Base-by-base conservation (phyloP, 1,140 invertebrate genomes). In the Caenorhabditis latens region DNA sequence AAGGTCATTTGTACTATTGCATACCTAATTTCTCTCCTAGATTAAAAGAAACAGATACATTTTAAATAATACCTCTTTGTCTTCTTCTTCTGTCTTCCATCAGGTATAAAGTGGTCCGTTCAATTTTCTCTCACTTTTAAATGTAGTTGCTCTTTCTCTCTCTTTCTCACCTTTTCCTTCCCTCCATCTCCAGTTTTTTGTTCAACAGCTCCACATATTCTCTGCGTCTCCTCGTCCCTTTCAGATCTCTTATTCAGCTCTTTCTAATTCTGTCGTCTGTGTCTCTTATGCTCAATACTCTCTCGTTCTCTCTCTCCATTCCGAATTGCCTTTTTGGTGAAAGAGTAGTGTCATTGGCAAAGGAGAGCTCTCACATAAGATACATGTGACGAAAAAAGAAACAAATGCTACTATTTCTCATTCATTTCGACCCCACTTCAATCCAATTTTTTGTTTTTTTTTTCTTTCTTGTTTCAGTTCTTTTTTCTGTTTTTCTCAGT, bases 341-440 rank as follows among this genome's bases (percentile, higher is more conserved):
- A 24, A 50, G 71, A 79, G 71, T 50, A 79, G 71, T 79, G 71
- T 79, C 71, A 79, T 79, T 79, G 71, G 71, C 71, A 79, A n/a
- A 32, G 61, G 61, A 40, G 71, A 6, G 19, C 46, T 14, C 71
- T 13, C 67, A 46, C 67, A 65, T 8, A 21, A 65, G 4, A 46
- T 48, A 50, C 71, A 79, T 79, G 71, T 79, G 71, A 79, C 71
- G 42, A 42, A 79, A 67, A 53, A 79, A 7, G 71, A 79, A 79
- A 79, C 71, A 79, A 79, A 79, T 79, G 71, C 71, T 43, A 6
- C 42, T 46, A 8, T 42, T 40, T 40, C 11, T 65, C 63, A 8
- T 42, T 32, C n/a, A n/a, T n/a, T 21, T 58, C 42, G 65, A 9
- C 16, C 67, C n/a, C 19, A 21, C 57, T 58, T 4, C 16, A n/a